These are phyloP conservation scores for Microchrysa polita DNA, from an alignment of 2,888 invertebrate species.

Conservation along the genomic window DNA sequence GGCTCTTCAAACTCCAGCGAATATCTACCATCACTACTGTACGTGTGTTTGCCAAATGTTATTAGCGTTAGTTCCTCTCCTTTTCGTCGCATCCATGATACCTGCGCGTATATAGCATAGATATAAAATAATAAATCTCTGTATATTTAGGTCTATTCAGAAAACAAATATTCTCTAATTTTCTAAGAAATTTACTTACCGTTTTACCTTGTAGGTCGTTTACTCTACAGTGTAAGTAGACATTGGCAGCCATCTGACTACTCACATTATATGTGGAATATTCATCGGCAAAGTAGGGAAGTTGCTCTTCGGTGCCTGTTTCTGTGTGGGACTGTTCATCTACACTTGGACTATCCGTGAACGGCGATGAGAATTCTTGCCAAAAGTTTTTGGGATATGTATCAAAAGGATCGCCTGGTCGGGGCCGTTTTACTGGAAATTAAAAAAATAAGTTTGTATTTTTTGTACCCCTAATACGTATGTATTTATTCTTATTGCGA, in stretches of 20 bases:
- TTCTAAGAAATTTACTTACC: conserved; percentile 66
- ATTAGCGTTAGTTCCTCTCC: conserved; percentile 75
- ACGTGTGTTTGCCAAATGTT: conserved; percentile 74
- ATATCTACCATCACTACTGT: conserved; percentile 74
- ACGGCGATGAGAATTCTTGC: conserved; percentile 65
- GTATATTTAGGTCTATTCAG: no score
- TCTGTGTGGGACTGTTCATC: conserved; percentile 61
- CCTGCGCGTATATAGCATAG: conserved; percentile 59
- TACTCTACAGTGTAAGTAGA: conserved; percentile 74
- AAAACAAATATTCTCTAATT: not conserved
- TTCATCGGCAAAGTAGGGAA: conserved; percentile 77
- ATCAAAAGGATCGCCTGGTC: conserved; percentile 64
- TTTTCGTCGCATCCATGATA: conserved; percentile 76
- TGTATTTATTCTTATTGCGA: no score
- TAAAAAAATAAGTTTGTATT: no score
- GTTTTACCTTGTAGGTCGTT: conserved; percentile 77
- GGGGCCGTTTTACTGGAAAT: conserved; percentile 61
- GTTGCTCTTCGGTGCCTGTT: conserved; percentile 72
- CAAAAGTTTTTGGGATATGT: conserved; percentile 64
- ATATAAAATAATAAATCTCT: not conserved
- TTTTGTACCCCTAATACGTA: no score
- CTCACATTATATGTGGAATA: conserved; percentile 72
- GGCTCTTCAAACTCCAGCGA: conserved; percentile 76
- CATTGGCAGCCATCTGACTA: conserved; percentile 72
- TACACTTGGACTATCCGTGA: conserved; percentile 64